Conservation (phyloP, 2,113 vertebrate species). For the Aleadryas rufinucha region DNA sequence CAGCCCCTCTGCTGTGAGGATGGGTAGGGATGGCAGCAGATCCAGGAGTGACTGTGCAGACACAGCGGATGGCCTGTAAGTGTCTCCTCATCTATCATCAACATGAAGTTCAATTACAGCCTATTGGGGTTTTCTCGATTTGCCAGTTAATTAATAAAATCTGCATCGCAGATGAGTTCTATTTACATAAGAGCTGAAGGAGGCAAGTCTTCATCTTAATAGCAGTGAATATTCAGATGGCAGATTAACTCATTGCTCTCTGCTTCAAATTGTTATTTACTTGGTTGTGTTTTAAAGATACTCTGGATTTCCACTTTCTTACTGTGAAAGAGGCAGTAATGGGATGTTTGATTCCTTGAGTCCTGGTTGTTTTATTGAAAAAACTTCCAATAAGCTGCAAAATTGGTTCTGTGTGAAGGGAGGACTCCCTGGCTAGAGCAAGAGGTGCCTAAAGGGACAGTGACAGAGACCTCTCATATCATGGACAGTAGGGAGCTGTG, state of each 20-base stretch:
- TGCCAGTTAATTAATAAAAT: slow-evolving; percentile 72
- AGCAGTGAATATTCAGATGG: slow-evolving; percentile 46
- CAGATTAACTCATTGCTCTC: slow-evolving; percentile 40
- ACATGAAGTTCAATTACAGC: slow-evolving; percentile 50
- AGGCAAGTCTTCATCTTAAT: slow-evolving; percentile 60
- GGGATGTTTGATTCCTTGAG: not conserved
- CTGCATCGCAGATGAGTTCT: slow-evolving; percentile 60
- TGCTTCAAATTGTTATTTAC: not conserved
- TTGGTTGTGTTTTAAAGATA: not conserved
- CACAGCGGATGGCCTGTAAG: slow-evolving; percentile 12
- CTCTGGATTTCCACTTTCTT: not conserved
- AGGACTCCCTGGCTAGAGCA: not conserved
- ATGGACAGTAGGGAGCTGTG: not conserved
- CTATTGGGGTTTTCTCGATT: slow-evolving; percentile 62
- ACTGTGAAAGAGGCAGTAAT: not conserved
- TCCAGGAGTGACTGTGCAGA: not conserved
- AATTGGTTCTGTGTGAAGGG: not conserved
- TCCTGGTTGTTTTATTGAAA: not conserved
- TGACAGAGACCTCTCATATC: not conserved
- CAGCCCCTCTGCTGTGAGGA: not conserved
- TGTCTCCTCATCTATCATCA: slow-evolving; percentile 58
- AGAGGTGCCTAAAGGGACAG: not conserved
- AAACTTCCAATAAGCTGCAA: not conserved
- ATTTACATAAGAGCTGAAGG: slow-evolving; percentile 71
- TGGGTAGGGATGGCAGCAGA: not conserved